phyloP scores from a whole-genome alignment of 37 sponge, comb jelly and placozoan genomes.

The Hexactinellida sp. region DNA sequence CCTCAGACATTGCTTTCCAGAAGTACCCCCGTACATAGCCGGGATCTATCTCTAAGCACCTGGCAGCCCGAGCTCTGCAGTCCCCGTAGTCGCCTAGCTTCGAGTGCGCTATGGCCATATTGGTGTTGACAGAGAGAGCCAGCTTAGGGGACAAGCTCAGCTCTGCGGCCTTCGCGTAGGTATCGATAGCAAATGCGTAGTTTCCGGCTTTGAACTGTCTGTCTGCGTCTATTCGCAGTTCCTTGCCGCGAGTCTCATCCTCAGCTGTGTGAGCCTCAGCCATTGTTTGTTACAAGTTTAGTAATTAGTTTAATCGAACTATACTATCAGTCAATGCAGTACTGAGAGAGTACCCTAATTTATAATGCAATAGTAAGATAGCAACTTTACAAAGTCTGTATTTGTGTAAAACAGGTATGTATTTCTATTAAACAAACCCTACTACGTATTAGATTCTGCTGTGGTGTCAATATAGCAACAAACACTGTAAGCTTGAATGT shows the following conservation, averaged over 20 bases:
- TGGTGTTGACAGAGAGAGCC: background rate
- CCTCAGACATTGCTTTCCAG: conserved; percentile 13
- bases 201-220: background rate
- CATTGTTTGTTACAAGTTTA: too few species aligned
- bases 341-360: too few species aligned
- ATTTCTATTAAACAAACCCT: too few species aligned
- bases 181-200: background rate
- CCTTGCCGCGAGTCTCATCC: background rate
- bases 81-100: background rate
- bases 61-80: background rate
- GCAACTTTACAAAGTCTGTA: too few species aligned
- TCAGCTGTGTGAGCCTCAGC: background rate
- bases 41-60: background rate
- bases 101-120: background rate
- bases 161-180: background rate
- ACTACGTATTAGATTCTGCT: too few species aligned
- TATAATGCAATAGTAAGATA: too few species aligned
- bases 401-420: too few species aligned
- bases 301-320: too few species aligned
- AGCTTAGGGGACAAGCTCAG: background rate
- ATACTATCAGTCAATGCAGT: too few species aligned
- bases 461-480: too few species aligned
- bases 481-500: too few species aligned
- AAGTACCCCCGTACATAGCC: background rate
- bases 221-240: background rate